Conservation (phyloP, 1,140 invertebrate genomes). For the Tribolium castaneum region DNA sequence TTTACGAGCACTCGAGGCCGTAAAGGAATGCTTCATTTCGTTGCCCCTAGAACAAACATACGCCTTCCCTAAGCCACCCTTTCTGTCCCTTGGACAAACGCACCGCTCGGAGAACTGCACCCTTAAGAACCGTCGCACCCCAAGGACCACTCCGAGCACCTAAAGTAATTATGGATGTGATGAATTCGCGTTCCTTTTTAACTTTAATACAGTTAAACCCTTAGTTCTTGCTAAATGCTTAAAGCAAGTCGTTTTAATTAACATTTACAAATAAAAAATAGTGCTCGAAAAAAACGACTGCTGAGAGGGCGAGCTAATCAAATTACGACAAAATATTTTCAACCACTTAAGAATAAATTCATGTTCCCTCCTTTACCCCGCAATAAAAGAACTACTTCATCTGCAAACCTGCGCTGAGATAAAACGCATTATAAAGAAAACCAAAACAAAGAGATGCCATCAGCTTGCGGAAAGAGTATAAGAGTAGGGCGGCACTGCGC, state of each 20-base stretch:
- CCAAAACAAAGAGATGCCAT: slow-evolving; percentile 55
- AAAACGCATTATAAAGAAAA: slow-evolving; percentile 55
- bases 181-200: slow-evolving; percentile 58
- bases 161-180: slow-evolving; percentile 61
- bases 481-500: slow-evolving; percentile 39
- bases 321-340: slow-evolving; percentile 52
- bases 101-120: slow-evolving; percentile 26
- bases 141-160: slow-evolving; percentile 54
- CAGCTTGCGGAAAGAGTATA: slow-evolving; percentile 51
- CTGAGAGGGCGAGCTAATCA: slow-evolving; percentile 44
- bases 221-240: slow-evolving; percentile 54
- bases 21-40: slow-evolving; percentile 73
- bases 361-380: slow-evolving; percentile 51
- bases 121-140: slow-evolving; percentile 49
- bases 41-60: slow-evolving; percentile 56
- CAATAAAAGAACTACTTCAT: slow-evolving; percentile 49
- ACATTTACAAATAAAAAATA: slow-evolving; percentile 41
- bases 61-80: slow-evolving; percentile 46
- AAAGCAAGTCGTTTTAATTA: slow-evolving; percentile 53
- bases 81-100: slow-evolving; percentile 40
- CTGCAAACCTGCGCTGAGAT: slow-evolving; percentile 44
- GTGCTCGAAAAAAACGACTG: neutral
- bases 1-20: slow-evolving; percentile 71
- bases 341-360: slow-evolving; percentile 55
- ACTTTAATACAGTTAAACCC: slow-evolving; percentile 58